Evolutionary conservation across 2,888 invertebrate genomes (phyloP), one percentile per base, ranked within the genome.

Genomic region (Drosophila neotestacea): DNA sequence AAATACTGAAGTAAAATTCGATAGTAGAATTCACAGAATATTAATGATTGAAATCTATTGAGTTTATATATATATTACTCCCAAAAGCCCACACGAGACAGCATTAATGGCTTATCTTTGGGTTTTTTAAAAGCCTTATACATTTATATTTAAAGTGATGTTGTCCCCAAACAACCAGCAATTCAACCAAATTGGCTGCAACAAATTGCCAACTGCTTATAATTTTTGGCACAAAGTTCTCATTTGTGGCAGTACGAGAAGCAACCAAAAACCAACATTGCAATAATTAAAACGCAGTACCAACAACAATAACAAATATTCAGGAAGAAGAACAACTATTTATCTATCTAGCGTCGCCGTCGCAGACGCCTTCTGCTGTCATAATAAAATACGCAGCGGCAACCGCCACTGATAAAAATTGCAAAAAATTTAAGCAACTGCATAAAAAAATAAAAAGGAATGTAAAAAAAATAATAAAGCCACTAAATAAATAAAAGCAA

Each of bases 341-440:
- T 83, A 83, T 85, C 73, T 85, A 63, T 50, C 46, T 36, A 58
- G 11, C 36, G 36, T 46, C 27, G 34, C n/a, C 63, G 52, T 22
- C 16, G 63, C 32, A 11, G 62, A 48, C 54, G 70, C 58, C 64
- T 36, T 64, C 67, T 78, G 81, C 81, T 88, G 84, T 86, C 84
- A 88, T 88, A 88, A 88, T 88, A 84, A 84, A 88, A 88, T 83
- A 85, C 77, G 72, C 85, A 72, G 77, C 70, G 63, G 32, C 71
- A 78, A 75, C 62, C 70, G 70, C 83, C 69, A 66, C 86, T 69
- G 81, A 86, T 88, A 88, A 88, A 82, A 88, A 83, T 85, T 77
- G 81, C 86, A 63, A 88, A 83, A 81, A 77, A 88, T 83, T 83
- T 83, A 86, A 83, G 84, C 77, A 75, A 80, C 75, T 74, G 68